Evolutionary conservation across 2,888 invertebrate genomes (phyloP), one percentile per base, ranked within the genome.

Genomic region (Ditula angustiorana): DNA sequence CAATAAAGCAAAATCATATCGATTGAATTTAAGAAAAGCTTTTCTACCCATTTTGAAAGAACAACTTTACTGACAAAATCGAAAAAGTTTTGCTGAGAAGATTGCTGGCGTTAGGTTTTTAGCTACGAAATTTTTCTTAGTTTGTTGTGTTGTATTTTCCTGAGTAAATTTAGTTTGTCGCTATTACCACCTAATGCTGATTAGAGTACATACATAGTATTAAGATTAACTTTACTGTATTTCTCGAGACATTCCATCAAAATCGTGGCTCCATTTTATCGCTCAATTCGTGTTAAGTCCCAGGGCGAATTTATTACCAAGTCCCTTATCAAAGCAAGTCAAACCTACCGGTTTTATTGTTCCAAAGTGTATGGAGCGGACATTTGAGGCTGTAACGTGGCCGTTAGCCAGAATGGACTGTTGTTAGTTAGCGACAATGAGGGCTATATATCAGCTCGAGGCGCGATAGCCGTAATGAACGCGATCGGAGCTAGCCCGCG

Each of bases 351-450:
- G 61, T 50, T 69, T 70, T 68, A 64, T 64, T 64, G 64, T 64
- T 41, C 64, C 35, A 53, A 53, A 59, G 64, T 59, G 66, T 69
- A 68, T 68, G 69, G 63, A 60, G 69, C 73, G 72, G 80, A 81
- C 76, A 79, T 80, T 79, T 76, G 69, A 53, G 69, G 83, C 87
- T 83, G 80, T 83, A 78, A 77, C 78, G 78, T 78, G 78, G 79
- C 81, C 83, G 87, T 89, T 88, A 86, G 77, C 81, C 76, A 81
- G 79, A 89, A 87, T 83, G 85, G 82, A 80, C 83, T 79, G 84
- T 81, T 86, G 88, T 88, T 86, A 88, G 87, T 83, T 80, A 76
- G 79, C 81, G 82, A 88, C 88, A 89, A 89, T 89, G 89, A 87
- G 80, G 73, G 76, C 78, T 46, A 86, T 90, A 86, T 82, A 85